phyloP scores from a whole-genome alignment of 2,797 vertebrate genomes.

The Dallia pectoralis region DNA sequence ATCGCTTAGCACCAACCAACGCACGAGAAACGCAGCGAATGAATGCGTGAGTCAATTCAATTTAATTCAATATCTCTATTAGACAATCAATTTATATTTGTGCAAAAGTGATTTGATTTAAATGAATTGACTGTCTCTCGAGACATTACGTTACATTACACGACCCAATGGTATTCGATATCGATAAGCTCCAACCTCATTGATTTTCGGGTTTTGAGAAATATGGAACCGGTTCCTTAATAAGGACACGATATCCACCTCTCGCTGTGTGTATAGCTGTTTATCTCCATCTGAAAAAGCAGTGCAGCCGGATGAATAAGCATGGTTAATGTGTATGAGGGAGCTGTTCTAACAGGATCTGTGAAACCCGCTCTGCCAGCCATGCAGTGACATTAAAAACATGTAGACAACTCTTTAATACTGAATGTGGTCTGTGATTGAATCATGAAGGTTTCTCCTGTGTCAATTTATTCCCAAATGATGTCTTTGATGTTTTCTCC shows the following conservation, averaged over 20 bases:
- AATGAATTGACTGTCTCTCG: no score
- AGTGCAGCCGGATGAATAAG: background rate
- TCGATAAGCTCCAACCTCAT: no score
- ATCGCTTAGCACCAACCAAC: no score
- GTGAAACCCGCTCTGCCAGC: background rate
- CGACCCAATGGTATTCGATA: no score
- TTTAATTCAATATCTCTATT: no score
- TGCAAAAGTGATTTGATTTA: no score
- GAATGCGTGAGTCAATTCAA: no score
- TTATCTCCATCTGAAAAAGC: background rate
- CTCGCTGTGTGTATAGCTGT: background rate
- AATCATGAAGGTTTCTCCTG: background rate
- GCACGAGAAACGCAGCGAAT: no score
- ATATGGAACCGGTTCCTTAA: no score
- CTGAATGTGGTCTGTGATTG: background rate
- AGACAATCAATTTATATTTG: no score
- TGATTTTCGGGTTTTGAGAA: no score
- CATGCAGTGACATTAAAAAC: background rate
- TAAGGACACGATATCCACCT: background rate
- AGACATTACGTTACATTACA: no score
- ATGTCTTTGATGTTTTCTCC: background rate
- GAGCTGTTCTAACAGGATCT: background rate
- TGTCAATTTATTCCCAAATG: background rate
- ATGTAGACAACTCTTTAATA: background rate
- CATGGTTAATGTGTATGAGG: background rate